Conservation (phyloP, 1,140 invertebrate genomes). For the Aphaenogaster rudis region DNA sequence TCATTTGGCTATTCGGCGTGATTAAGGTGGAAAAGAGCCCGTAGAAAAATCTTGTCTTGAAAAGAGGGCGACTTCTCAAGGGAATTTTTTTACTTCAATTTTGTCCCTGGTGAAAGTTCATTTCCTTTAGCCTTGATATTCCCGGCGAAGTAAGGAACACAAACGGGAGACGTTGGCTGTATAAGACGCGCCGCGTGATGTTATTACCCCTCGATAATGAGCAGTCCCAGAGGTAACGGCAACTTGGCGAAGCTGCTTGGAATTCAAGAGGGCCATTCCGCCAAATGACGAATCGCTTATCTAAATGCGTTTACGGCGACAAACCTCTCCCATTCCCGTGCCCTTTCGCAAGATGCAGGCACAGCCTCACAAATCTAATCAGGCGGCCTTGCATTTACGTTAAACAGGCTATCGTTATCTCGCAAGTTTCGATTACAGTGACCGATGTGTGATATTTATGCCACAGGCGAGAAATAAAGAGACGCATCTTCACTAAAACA, state of each 20-base stretch:
- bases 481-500: background rate
- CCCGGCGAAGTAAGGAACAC: slow-evolving; percentile 12
- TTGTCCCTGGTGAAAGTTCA: slow-evolving; percentile 66
- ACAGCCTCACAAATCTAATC: slow-evolving; percentile 26
- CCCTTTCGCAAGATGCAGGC: background rate
- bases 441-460: background rate
- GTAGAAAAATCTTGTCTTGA: slow-evolving; percentile 57
- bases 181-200: slow-evolving; percentile 58
- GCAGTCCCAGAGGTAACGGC: slow-evolving; percentile 42
- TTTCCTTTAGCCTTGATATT: slow-evolving; percentile 71
- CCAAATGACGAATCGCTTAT: slow-evolving; percentile 59
- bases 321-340: background rate
- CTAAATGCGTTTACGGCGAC: slow-evolving; percentile 35
- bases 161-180: slow-evolving; percentile 52
- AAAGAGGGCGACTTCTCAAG: slow-evolving; percentile 32
- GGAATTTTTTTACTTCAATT: slow-evolving; percentile 63
- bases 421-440: background rate
- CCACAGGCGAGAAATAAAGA: background rate
- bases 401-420: background rate
- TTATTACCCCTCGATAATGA: slow-evolving; percentile 72
- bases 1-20: slow-evolving; percentile 3
- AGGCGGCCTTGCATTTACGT: background rate
- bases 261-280: slow-evolving; percentile 36
- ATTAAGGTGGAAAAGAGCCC: slow-evolving; percentile 16
- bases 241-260: slow-evolving; percentile 16